Evolutionary conservation across 2,113 vertebrate genomes (phyloP).

Genomic region (Rhagologus leucostigma): DNA sequence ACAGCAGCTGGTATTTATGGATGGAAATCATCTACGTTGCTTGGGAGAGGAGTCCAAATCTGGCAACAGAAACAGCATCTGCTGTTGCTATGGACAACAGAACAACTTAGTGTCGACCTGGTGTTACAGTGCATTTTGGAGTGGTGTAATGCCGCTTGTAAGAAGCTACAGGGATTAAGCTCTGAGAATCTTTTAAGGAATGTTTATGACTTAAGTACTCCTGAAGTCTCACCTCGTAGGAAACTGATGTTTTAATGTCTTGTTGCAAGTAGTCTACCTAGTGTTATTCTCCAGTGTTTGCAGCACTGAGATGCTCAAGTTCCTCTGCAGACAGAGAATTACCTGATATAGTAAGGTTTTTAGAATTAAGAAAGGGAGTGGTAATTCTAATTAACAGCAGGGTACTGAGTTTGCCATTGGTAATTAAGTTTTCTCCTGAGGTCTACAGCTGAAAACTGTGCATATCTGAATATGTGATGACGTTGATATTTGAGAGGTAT

Average conservation of each 20-base stretch:
- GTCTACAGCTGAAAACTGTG: background rate
- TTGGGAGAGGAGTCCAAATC: background rate
- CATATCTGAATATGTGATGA: background rate
- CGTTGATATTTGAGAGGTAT: background rate
- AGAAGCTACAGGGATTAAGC: background rate
- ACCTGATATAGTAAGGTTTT: background rate
- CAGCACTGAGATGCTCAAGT: background rate
- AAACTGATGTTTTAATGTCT: background rate
- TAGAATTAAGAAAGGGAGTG: background rate
- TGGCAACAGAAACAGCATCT: background rate
- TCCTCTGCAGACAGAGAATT: background rate
- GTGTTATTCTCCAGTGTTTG: background rate
- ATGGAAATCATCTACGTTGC: background rate
- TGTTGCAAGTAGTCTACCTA: background rate
- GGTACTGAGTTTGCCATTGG: background rate
- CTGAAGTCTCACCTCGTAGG: background rate
- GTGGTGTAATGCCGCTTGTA: background rate
- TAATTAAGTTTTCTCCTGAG: slow-evolving; percentile 16
- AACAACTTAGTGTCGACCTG: background rate
- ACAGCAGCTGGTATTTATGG: background rate
- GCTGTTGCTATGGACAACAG: background rate
- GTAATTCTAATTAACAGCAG: background rate
- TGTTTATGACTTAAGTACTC: background rate
- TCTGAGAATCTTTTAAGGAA: background rate
- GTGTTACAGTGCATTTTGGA: background rate